These are phyloP conservation scores for Etia nguti DNA, from an alignment of 2,113 vertebrate genomes.

Conservation along the genomic window DNA sequence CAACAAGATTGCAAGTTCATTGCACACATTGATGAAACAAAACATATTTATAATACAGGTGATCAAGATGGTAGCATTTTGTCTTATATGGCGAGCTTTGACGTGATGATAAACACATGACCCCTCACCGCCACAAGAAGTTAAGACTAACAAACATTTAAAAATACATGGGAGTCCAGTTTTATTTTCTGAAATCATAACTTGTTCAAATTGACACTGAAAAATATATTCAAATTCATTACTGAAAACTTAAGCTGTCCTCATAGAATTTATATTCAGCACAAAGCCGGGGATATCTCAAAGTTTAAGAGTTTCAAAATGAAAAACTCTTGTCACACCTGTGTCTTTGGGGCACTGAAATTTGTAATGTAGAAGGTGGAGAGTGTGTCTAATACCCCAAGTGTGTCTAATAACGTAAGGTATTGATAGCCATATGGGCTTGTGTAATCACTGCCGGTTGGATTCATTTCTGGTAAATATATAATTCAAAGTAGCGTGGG, in stretches of 20 bases:
- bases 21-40: background rate
- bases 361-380: slow-evolving; percentile 11
- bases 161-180: background rate
- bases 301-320: slow-evolving; percentile 42
- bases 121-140: background rate
- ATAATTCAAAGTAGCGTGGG: slow-evolving; percentile 67
- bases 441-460: slow-evolving; percentile 60
- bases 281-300: slow-evolving; percentile 10
- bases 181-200: background rate
- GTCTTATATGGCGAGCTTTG: background rate
- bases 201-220: background rate
- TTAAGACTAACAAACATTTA: background rate
- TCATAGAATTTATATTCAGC: background rate
- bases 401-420: slow-evolving; percentile 61
- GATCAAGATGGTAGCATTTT: background rate
- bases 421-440: slow-evolving; percentile 63
- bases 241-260: background rate
- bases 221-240: background rate
- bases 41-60: background rate
- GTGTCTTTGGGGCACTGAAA: slow-evolving; percentile 41
- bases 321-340: slow-evolving; percentile 47
- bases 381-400: slow-evolving; percentile 46
- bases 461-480: slow-evolving; percentile 68
- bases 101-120: background rate
- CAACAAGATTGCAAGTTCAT: background rate